Evolutionary conservation across 1,140 invertebrate genomes (phyloP), one percentile per base, ranked within the genome.

Genomic region (Danaus plexippus): DNA sequence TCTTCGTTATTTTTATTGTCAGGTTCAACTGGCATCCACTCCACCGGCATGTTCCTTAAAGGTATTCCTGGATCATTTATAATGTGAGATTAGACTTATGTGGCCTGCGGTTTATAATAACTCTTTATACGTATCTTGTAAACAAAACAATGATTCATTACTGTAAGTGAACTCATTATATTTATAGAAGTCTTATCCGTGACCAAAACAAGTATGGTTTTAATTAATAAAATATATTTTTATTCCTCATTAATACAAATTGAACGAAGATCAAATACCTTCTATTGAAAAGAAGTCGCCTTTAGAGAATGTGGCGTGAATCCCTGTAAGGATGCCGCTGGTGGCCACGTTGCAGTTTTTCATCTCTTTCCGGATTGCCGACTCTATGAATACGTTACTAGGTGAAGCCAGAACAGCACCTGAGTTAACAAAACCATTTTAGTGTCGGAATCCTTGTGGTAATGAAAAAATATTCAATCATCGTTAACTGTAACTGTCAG

Each of bases 281-380:
- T 72, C 69, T 12, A 72, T 42, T 11, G 69, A 65, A 32, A 53
- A 59, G 46, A 57, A 72, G 13, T 67, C 64, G 11, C 67, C 67
- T 45, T 66, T 72, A 32, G 64, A 69, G 45, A 67, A 64, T 1
- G 58, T 69, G 0, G 64, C 61, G 13, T 66, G 63, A 7, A 67
- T 57, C 5, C 70, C 70, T 0, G 63, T 64, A 54, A 59, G 66
- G 11, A 73, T 47, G 2, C 61, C 70, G 8, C 13, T 45, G 22
- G 9, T 45, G 10, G 47, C 12, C 1, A 18, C 42, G 6, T 49
- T 52, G 1, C 45, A 57, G 5, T 13, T 45, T 12, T 47, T 43
- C 42, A 54, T 57, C 13, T 57, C 18, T 9, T 49, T 47, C 18
- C 40, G 64, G 55, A 66, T 59, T 0, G 57, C 59, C 41, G 15